Evolutionary conservation across 2,888 invertebrate genomes (phyloP).

Genomic region (Euplagia quadripunctaria): DNA sequence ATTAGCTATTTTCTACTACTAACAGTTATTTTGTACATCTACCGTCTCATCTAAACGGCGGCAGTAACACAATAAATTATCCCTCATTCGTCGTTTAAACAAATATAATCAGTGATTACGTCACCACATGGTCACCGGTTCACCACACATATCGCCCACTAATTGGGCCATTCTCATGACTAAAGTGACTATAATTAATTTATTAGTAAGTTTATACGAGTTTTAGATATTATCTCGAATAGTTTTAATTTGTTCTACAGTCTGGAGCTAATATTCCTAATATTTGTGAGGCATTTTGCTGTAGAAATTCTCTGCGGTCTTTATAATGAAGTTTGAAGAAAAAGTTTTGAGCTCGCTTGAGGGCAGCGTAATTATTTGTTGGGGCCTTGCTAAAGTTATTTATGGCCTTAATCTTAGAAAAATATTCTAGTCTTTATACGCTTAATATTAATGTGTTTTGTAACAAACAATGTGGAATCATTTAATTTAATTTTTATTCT

Average conservation of each 20-base stretch:
- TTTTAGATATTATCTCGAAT: slow-evolving; percentile 74
- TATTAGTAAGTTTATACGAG: slow-evolving; percentile 58
- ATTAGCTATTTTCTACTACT: slow-evolving; percentile 9
- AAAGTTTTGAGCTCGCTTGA: slow-evolving; percentile 38
- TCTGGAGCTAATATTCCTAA: slow-evolving; percentile 54
- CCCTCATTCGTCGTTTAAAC: slow-evolving; percentile 27
- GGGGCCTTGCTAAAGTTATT: slow-evolving; percentile 27
- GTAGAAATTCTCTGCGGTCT: slow-evolving; percentile 67
- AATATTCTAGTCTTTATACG: neutral
- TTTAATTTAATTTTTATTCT: no score
- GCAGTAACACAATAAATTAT: slow-evolving; percentile 34
- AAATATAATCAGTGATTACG: slow-evolving; percentile 32
- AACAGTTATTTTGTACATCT: slow-evolving; percentile 10
- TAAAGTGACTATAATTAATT: slow-evolving; percentile 77
- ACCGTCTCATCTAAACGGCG: slow-evolving; percentile 30
- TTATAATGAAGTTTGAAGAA: slow-evolving; percentile 68
- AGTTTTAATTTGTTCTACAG: slow-evolving; percentile 78
- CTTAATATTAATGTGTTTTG: no score
- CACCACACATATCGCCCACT: slow-evolving; percentile 59
- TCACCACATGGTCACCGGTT: slow-evolving; percentile 38
- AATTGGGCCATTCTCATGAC: slow-evolving; percentile 73
- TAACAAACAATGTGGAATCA: no score
- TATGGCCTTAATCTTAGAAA: slow-evolving; percentile 8
- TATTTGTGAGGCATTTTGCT: slow-evolving; percentile 61
- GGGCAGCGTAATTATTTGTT: slow-evolving; percentile 40